Evolutionary conservation across 1,140 invertebrate genomes (phyloP).

Genomic region (Periplaneta americana): DNA sequence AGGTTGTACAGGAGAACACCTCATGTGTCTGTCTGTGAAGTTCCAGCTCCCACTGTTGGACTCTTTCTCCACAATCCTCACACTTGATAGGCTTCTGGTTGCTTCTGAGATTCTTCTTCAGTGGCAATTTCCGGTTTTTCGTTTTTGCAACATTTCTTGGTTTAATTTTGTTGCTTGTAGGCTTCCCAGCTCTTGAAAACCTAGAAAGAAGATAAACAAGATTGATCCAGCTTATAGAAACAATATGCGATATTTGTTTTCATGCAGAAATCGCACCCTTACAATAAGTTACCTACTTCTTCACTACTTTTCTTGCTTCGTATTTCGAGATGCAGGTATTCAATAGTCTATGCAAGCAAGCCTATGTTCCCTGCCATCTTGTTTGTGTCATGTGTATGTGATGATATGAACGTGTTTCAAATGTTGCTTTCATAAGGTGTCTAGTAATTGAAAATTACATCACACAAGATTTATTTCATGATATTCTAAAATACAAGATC

Average conservation of each 20-base stretch:
- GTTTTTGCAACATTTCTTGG: not conserved
- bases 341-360: not conserved
- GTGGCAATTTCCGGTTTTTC: not conserved
- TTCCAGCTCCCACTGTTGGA: not conserved
- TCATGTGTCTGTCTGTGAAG: not conserved
- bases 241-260: not conserved
- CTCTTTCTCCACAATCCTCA: not conserved
- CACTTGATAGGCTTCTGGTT: not conserved
- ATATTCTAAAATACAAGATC: no score
- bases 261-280: not conserved
- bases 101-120: not conserved
- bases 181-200: not conserved
- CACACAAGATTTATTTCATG: no score
- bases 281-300: not conserved
- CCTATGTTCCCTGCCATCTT: not conserved
- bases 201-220: not conserved
- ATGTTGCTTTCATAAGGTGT: no score
- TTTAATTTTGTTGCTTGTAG: slow-evolving; percentile 46
- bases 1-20: not conserved
- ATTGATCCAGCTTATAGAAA: not conserved
- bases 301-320: not conserved
- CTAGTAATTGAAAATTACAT: no score
- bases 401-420: no score
- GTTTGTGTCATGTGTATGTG: no score
- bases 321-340: not conserved